Base-by-base conservation (phyloP, 2,888 invertebrate genomes). In the Tillus elongatus region DNA sequence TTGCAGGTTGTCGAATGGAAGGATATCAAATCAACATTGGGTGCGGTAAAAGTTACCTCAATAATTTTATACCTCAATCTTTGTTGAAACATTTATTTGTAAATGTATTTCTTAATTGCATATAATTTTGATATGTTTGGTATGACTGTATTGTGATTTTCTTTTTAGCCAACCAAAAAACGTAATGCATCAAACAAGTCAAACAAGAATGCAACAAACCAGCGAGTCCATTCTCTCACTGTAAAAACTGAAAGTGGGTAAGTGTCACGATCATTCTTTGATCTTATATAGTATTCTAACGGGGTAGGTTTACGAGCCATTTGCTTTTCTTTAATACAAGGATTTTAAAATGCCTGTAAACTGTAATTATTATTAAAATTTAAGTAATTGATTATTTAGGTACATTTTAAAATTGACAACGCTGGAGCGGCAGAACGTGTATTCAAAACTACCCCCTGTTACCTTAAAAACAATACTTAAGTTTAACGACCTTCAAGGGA, bases 191-290 rank as follows among this genome's bases (percentile, higher is more conserved):
- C 45, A 49, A 58, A 57, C 49, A 62, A 60, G 52, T 54, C 51
- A 46, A 56, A 54, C 44, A 56, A 60, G 44, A 58, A 57, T 41
- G 54, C 56, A 41, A 50, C 49, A 35, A 44, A 46, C 26, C 51
- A 50, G 9, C 36, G 39, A 40, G 58, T 57, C 30, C 52, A 58
- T 36, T 49, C 59, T 37, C 46, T 63, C 47, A 63, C 62, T 36
- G 57, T 63, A 33, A 63, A 58, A 54, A 63, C 62, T 19, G 60
- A 59, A 30, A 52, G 48, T 37, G 64, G 64, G 64, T 64, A 56
- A 53, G 24, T 19, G 6, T 19, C 24, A 19, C n/a, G 6, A 19
- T 19, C n/a, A 19, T 6, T 19, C 24, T 19, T 19, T n/a, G n/a
- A 19, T 19, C 24, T 19, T n/a, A n/a, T n/a, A n/a, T n/a, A n/a